Evolutionary conservation across 2,888 invertebrate species (phyloP).

Genomic region (Phyllotreta cruciferae): DNA sequence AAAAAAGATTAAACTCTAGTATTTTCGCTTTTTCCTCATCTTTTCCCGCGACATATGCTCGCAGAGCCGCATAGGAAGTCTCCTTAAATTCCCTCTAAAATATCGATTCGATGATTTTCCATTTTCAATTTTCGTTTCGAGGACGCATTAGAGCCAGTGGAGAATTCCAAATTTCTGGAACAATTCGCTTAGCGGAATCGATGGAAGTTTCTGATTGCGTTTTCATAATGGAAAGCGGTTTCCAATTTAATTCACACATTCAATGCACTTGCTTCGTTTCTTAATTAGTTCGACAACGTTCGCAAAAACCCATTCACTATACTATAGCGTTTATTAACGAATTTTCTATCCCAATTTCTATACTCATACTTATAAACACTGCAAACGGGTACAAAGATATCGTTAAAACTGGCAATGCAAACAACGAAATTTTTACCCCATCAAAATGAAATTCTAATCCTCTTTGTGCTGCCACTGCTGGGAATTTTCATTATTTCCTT

Average conservation of each 20-base stretch:
- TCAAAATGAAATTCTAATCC: background rate
- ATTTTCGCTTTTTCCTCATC: conserved; percentile 36
- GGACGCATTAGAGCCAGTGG: conserved; percentile 5
- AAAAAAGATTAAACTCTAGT: conserved; percentile 46
- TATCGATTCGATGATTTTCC: background rate
- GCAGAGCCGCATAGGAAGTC: no score
- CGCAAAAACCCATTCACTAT: conserved; percentile 20
- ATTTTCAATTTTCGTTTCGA: conserved; percentile 18
- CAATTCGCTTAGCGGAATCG: conserved; percentile 17
- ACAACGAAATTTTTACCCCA: no score
- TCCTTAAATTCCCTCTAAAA: no score
- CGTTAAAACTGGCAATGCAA: no score
- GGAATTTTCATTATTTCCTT: conserved; percentile 22
- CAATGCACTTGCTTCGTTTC: conserved; percentile 24
- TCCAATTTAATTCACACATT: conserved; percentile 30
- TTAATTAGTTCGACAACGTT: conserved; percentile 24
- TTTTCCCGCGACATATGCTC: no score
- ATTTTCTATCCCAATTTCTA: background rate
- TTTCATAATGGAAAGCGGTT: conserved; percentile 26
- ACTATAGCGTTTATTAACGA: background rate
- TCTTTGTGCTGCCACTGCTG: conserved; percentile 6
- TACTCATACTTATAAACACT: no score
- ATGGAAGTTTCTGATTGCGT: conserved; percentile 19
- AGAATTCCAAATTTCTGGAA: conserved; percentile 22
- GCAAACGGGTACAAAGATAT: no score